phyloP scores from a whole-genome alignment of 2,888 invertebrate genomes.

The Acronicta leporina region DNA sequence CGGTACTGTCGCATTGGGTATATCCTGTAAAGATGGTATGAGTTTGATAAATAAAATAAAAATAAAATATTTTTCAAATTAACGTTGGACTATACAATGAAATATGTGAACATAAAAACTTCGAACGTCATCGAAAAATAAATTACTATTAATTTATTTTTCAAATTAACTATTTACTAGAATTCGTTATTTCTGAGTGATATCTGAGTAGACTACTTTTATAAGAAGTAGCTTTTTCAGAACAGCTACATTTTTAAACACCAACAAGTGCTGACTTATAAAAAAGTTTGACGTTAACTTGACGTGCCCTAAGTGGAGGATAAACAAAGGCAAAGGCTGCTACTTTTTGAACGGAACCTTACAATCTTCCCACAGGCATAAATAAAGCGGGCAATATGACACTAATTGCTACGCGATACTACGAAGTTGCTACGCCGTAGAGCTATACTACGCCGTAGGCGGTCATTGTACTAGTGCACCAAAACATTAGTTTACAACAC shows the following conservation, averaged over 20 bases:
- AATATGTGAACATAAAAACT: too few relatives aligned
- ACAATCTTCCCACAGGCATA: slow-evolving; percentile 55
- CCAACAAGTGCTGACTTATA: slow-evolving; percentile 6
- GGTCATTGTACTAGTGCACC: slow-evolving; percentile 45
- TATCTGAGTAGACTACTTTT: neutral
- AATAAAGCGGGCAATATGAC: slow-evolving; percentile 70
- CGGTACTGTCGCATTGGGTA: too few relatives aligned
- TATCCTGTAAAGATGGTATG: too few relatives aligned
- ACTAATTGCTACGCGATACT: slow-evolving; percentile 75
- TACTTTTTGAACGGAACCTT: slow-evolving; percentile 38
- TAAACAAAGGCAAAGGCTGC: slow-evolving; percentile 54
- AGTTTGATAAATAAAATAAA: too few relatives aligned
- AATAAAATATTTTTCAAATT: too few relatives aligned
- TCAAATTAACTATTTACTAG: too few relatives aligned
- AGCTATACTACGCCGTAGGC: slow-evolving; percentile 62
- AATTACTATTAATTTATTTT: too few relatives aligned
- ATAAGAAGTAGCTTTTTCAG: neutral
- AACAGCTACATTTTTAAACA: slow-evolving; percentile 27
- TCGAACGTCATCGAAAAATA: too few relatives aligned
- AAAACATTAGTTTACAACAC: slow-evolving; percentile 13
- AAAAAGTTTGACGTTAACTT: slow-evolving; percentile 44
- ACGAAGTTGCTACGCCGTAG: slow-evolving; percentile 68
- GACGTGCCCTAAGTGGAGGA: slow-evolving; percentile 28
- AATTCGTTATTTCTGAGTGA: too few relatives aligned
- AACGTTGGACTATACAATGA: too few relatives aligned